Conservation (phyloP, 2,113 vertebrate genomes). For the Ondatra zibethicus region DNA sequence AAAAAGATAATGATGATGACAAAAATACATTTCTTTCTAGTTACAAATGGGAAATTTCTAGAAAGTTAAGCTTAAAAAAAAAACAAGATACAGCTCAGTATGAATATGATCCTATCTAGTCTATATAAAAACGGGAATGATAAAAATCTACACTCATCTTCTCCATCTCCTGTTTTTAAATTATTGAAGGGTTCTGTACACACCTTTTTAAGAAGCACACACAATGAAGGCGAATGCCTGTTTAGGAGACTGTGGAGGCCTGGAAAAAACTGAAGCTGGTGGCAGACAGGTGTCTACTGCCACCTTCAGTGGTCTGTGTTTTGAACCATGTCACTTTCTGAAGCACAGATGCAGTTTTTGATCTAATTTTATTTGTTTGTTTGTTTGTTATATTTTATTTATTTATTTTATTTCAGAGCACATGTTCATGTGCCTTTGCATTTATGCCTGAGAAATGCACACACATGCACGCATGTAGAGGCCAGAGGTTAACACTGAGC, state of each 20-base stretch:
- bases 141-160: neutral
- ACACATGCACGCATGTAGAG: neutral
- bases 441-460: neutral
- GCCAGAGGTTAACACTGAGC: neutral
- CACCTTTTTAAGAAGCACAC: neutral
- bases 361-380: neutral
- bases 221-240: no score
- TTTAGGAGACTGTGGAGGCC: fast-evolving
- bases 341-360: neutral
- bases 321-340: neutral
- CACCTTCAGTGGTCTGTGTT: neutral
- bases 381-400: neutral
- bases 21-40: neutral
- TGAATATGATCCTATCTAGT: neutral
- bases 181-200: neutral
- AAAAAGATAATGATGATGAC: neutral
- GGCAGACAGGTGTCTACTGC: neutral
- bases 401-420: neutral
- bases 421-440: neutral
- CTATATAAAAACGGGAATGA: neutral
- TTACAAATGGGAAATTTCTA: neutral
- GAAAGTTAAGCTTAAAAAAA: neutral
- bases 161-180: neutral
- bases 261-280: fast-evolving
- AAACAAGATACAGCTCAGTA: neutral